phyloP scores from a whole-genome alignment of 2,113 vertebrate species.

The Pongo pygmaeus region DNA sequence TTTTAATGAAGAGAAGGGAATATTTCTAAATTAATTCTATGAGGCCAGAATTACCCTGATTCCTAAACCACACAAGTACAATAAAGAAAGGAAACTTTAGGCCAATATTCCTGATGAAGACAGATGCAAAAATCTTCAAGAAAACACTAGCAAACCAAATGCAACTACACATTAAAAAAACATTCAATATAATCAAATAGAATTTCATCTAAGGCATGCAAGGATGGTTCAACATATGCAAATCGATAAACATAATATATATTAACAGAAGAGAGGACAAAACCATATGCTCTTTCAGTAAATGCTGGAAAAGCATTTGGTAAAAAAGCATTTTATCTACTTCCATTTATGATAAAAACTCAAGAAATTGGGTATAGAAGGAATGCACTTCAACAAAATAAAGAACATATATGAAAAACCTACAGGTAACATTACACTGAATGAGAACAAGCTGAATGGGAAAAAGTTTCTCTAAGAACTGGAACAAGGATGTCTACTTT shows the following conservation, averaged over 20 bases:
- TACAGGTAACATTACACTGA: not conserved
- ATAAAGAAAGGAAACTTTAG: not conserved
- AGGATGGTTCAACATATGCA: not conserved
- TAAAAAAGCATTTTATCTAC: not conserved
- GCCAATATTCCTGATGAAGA: not conserved
- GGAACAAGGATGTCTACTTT: not conserved
- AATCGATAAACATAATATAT: not conserved
- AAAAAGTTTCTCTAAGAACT: not conserved
- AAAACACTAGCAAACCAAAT: not conserved
- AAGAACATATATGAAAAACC: not conserved
- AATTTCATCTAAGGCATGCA: not conserved
- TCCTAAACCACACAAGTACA: not conserved
- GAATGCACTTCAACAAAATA: not conserved
- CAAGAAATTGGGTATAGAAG: not conserved
- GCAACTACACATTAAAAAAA: not conserved
- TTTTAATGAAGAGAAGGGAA: not conserved
- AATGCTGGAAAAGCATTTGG: not conserved
- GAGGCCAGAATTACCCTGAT: not conserved
- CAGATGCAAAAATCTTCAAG: not conserved
- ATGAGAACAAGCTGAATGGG: not conserved
- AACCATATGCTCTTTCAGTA: not conserved
- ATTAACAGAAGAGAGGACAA: not conserved
- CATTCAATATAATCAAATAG: not conserved
- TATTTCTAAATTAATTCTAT: not conserved
- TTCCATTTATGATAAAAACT: not conserved